Percentiles rank a stretch among this genome's conserved stretches.
Evolutionary conservation across 2,888 invertebrate species (phyloP).

Genomic region (Congeria kusceri): DNA sequence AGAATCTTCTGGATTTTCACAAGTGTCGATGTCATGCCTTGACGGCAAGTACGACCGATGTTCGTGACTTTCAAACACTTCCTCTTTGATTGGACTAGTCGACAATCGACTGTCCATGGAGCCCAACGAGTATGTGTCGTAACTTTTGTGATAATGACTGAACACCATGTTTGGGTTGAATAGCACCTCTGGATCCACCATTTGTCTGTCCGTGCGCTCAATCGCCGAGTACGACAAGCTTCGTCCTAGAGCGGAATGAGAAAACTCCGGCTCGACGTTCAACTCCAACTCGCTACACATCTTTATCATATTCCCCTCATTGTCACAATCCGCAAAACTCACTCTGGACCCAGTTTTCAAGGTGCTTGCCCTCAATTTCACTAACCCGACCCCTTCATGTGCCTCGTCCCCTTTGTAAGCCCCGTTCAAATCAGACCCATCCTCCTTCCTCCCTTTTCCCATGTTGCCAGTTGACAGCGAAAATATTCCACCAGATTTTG

Average conservation of each 20-base stretch:
- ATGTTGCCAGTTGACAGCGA: slow-evolving; percentile 56
- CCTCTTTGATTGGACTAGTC: slow-evolving; percentile 44
- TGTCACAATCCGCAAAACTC: slow-evolving; percentile 57
- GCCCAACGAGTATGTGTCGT: slow-evolving; percentile 30
- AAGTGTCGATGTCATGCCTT: slow-evolving; percentile 5
- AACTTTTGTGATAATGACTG: slow-evolving; percentile 8
- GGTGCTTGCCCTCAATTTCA: slow-evolving; percentile 34
- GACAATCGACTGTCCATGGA: slow-evolving; percentile 43
- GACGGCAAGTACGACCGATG: slow-evolving; percentile 1
- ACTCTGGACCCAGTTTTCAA: slow-evolving; percentile 57
- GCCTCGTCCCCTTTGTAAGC: slow-evolving; percentile 43
- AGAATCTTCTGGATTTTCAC: slow-evolving; percentile 5
- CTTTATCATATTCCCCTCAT: slow-evolving; percentile 57
- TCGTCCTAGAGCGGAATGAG: slow-evolving; percentile 58
- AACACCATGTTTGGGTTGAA: slow-evolving; percentile 16
- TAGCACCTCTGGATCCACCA: not conserved
- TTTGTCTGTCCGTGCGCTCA: slow-evolving; percentile 57
- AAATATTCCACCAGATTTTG: slow-evolving; percentile 42
- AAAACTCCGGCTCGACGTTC: slow-evolving; percentile 18
- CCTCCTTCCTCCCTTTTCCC: slow-evolving; percentile 45
- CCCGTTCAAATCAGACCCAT: slow-evolving; percentile 46
- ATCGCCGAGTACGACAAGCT: slow-evolving; percentile 73
- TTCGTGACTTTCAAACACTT: slow-evolving; percentile 29
- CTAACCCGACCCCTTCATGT: slow-evolving; percentile 15
- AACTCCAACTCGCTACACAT: slow-evolving; percentile 56